phyloP scores from a whole-genome alignment of 2,797 vertebrate species.

The Lepus townsendii region DNA sequence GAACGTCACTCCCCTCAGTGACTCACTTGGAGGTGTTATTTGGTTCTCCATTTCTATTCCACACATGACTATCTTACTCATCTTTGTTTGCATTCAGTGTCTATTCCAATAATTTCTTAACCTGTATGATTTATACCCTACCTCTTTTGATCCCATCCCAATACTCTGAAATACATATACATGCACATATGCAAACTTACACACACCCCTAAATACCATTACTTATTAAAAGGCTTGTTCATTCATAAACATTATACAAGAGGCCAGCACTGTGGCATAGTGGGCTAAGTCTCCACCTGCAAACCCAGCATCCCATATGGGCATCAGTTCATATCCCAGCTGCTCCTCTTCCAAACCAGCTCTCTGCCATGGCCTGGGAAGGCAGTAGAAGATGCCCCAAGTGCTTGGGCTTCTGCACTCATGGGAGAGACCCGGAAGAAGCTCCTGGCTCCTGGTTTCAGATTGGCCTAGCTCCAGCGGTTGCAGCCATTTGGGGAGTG shows the following conservation, averaged over 20 bases:
- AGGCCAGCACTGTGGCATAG: no score
- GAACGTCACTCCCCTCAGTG: not conserved
- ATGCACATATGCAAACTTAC: not conserved
- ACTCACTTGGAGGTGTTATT: not conserved
- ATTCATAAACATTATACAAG: conserved; percentile 37
- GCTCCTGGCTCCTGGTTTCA: no score
- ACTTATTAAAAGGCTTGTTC: not conserved
- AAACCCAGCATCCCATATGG: no score
- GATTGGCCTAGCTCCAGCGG: no score
- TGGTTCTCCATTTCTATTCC: not conserved
- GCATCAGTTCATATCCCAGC: no score
- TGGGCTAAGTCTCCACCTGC: no score
- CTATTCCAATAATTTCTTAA: not conserved
- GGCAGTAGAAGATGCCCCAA: no score
- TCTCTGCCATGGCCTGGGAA: no score
- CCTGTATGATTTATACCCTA: not conserved
- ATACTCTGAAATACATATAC: not conserved
- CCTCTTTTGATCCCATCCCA: not conserved
- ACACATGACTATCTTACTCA: not conserved
- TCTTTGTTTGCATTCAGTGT: not conserved
- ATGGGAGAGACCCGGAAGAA: no score
- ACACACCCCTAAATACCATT: not conserved
- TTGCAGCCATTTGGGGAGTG: no score
- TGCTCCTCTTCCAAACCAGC: no score
- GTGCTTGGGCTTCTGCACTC: no score